Evolutionary conservation across 1,140 invertebrate genomes (phyloP), one percentile per base, ranked within the genome.

Genomic region (Drosophila rhopaloa): DNA sequence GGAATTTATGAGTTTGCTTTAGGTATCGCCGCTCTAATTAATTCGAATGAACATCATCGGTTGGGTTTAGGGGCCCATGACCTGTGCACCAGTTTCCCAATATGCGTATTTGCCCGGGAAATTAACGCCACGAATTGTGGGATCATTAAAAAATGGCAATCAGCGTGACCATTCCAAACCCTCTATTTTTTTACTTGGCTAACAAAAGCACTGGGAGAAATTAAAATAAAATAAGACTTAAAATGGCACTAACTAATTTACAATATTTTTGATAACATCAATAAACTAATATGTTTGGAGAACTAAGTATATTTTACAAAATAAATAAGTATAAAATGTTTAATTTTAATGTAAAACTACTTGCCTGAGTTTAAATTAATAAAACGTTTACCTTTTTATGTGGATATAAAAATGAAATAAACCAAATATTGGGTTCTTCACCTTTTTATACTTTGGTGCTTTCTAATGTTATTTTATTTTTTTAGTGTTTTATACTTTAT

Each of bases 1-100:
- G 43, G 38, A 50, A 74, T 71, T 71, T 71, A 71, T 71, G 51
- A 48, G 51, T 71, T 71, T 58, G 44, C 68, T 58, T 71, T 58
- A 32, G 37, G 68, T 41, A 41, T 48, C 61, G 61, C 51, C 55
- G 82, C 79, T 88, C 76, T 86, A 86, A 86, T 86, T 86, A 88
- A 86, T 86, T 86, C 74, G 43, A 84, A 70, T 59, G 63, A 72
- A 60, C 50, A 37, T 32, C 38, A 44, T 55, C 40, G 40, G 32
- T 13, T 38, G 4, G 43, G 29, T 24, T 55, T 50, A 32, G 53
- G 9, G 48, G 50, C 46, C 62, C 59, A 56, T 58, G 68, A 71
- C 68, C 68, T 71, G 68, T 71, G 68, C 67, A 57, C 65, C 44
- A 66, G 44, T 58, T 71, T 50, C 44, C 53, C 68, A 57, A 71